Percentiles rank a stretch among this genome's conserved stretches.
Evolutionary conservation across 1,140 invertebrate species (phyloP).

Genomic region (Medauroidea extradentata): DNA sequence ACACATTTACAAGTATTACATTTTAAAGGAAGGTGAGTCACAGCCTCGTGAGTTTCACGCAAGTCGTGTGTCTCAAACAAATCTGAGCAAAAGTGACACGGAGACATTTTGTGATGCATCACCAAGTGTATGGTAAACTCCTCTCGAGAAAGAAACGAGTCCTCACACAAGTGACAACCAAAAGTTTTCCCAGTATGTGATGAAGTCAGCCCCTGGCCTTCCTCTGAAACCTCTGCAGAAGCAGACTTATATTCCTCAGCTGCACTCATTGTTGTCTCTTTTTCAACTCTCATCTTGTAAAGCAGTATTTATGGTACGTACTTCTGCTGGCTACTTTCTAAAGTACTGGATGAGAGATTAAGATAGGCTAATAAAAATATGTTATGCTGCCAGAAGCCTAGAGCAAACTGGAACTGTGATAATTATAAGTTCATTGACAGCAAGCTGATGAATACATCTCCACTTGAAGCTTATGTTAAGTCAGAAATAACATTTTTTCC

Average conservation of each 20-base stretch:
- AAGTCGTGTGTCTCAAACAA: slow-evolving; percentile 13
- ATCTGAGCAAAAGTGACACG: slow-evolving; percentile 17
- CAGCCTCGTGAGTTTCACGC: slow-evolving; percentile 11
- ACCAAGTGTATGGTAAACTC: slow-evolving; percentile 21
- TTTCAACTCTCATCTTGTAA: background rate
- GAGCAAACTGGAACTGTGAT: background rate
- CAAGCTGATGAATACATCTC: background rate
- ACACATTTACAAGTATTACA: slow-evolving; percentile 16
- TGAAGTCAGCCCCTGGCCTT: too few species aligned
- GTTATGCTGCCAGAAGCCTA: slow-evolving; percentile 3
- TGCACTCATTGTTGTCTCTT: slow-evolving; percentile 3
- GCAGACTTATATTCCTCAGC: background rate
- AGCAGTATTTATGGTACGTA: background rate
- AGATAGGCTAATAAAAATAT: background rate
- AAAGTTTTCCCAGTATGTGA: background rate
- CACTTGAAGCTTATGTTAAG: background rate
- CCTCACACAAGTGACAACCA: slow-evolving; percentile 16
- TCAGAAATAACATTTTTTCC: background rate
- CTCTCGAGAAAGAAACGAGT: slow-evolving; percentile 20
- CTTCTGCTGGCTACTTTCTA: background rate
- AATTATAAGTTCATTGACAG: slow-evolving; percentile 6
- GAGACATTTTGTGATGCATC: slow-evolving; percentile 16
- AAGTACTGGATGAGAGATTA: background rate
- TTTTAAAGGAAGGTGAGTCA: slow-evolving; percentile 9
- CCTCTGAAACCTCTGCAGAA: too few species aligned